Percentiles rank a stretch among this genome's conserved stretches.
These are phyloP conservation scores for Periophthalmus magnuspinnatus DNA, from an alignment of 2,797 vertebrate species.

Conservation along the genomic window DNA sequence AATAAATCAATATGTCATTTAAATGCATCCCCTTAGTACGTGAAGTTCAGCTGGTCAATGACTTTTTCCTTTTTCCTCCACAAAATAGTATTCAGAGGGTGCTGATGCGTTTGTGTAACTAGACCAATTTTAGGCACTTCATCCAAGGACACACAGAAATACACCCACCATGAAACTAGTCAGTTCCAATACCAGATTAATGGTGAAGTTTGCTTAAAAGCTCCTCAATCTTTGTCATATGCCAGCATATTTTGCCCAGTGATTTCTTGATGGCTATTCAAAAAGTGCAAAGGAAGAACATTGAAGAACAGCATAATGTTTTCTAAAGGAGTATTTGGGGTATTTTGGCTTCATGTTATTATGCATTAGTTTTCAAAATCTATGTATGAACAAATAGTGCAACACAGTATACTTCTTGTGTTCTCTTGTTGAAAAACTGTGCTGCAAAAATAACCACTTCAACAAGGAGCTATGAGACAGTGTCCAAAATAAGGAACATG, in stretches of 20 bases:
- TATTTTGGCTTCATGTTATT: background rate
- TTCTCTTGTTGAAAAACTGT: background rate
- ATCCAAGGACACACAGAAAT: background rate
- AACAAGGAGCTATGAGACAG: background rate
- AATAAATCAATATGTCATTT: conserved; percentile 2
- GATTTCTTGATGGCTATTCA: background rate
- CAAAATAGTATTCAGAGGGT: background rate
- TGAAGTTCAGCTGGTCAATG: too few species aligned
- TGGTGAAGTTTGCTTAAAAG: too few species aligned
- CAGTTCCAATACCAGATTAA: background rate
- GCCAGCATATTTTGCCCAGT: too few species aligned
- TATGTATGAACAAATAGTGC: background rate
- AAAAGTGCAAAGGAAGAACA: background rate
- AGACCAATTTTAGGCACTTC: background rate
- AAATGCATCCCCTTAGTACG: background rate
- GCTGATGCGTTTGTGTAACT: background rate
- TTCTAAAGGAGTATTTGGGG: too few species aligned
- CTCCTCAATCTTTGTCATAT: too few species aligned
- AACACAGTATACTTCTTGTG: background rate
- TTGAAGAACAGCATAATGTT: background rate
- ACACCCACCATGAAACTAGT: background rate
- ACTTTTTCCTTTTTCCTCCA: background rate
- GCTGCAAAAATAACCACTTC: background rate
- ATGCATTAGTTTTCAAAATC: background rate
- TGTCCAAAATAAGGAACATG: background rate